Percentiles rank a stretch among this genome's conserved stretches.
Evolutionary conservation across 1,140 invertebrate species (phyloP).

Genomic region (Phortica variegata): DNA sequence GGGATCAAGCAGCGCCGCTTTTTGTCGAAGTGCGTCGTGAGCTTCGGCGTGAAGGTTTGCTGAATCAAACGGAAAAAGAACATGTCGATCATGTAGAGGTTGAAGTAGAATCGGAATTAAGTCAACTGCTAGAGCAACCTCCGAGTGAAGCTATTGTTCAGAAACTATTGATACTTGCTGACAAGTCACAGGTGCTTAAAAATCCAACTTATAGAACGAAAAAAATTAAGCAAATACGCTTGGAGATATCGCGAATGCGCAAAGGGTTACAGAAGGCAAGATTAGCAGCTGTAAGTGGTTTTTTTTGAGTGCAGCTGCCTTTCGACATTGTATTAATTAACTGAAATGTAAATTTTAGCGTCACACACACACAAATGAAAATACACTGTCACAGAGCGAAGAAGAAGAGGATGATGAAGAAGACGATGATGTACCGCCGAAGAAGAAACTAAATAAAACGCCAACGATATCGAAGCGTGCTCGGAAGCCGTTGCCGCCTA

Average conservation of each 20-base stretch:
- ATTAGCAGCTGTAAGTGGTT: conserved; percentile 35
- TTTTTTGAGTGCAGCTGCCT: too few relatives aligned
- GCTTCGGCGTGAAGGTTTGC: conserved; percentile 66
- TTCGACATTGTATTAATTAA: too few relatives aligned
- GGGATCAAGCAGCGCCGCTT: conserved; percentile 77
- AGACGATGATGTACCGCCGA: conserved; percentile 15
- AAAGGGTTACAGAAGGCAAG: conserved; percentile 44
- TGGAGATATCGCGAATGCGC: conserved; percentile 58
- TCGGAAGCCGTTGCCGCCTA: conserved; percentile 36
- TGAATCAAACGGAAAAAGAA: conserved; percentile 45
- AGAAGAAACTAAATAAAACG: conserved; percentile 13
- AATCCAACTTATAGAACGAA: conserved; percentile 60
- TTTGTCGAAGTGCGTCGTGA: conserved; percentile 77
- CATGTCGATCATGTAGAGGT: conserved; percentile 56
- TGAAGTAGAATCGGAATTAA: conserved; percentile 60
- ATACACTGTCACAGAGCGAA: conserved; percentile 29
- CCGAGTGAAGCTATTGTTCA: conserved; percentile 58
- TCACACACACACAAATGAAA: conserved; percentile 17
- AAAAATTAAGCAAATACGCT: conserved; percentile 60
- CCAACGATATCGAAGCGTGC: conserved; percentile 18
- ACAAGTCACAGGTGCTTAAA: conserved; percentile 60
- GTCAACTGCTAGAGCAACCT: conserved; percentile 49
- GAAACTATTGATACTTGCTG: conserved; percentile 61
- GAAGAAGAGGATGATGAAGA: conserved; percentile 25
- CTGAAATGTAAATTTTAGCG: conserved; percentile 11